A percentile compares a stretch with the other conserved stretches of the same genome.
phyloP scores from a whole-genome alignment of 2,888 invertebrate species.

The Ectropis crepuscularia region DNA sequence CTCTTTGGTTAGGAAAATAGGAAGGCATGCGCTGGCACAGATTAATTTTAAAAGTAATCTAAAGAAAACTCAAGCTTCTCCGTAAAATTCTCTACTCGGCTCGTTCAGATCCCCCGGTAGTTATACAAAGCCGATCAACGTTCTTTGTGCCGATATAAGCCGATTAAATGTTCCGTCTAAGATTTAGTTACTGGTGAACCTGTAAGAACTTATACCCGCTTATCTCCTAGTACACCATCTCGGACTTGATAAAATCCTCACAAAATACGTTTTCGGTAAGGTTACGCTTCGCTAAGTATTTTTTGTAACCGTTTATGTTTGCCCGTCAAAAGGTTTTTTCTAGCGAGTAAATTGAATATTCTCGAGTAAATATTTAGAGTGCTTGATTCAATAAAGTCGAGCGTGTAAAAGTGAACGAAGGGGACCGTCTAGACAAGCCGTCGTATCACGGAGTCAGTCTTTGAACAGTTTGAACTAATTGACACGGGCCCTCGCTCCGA shows the following conservation, averaged over 20 bases:
- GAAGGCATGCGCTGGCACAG: no score
- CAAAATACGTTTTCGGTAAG: constrained; percentile 27
- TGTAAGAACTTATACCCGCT: constrained; percentile 42
- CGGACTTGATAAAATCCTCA: constrained; percentile 28
- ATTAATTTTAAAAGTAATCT: not conserved
- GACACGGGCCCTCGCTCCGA: constrained; percentile 56
- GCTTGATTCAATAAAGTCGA: constrained; percentile 42
- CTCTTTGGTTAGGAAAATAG: no score
- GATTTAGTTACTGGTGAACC: constrained; percentile 54
- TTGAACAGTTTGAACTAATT: constrained; percentile 60
- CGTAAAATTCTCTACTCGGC: constrained; percentile 32
- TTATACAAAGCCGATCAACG: constrained; percentile 59
- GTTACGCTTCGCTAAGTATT: constrained; percentile 20
- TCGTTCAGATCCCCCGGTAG: constrained; percentile 47
- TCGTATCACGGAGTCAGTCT: constrained; percentile 49
- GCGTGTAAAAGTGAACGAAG: constrained; percentile 32
- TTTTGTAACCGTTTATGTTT: constrained; percentile 17
- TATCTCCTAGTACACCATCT: constrained; percentile 39
- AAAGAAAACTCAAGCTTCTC: constrained; percentile 14
- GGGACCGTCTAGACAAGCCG: constrained; percentile 49
- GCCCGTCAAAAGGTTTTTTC: constrained; percentile 14
- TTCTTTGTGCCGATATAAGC: constrained; percentile 62
- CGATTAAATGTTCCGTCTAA: constrained; percentile 60
- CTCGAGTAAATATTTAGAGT: constrained; percentile 29
- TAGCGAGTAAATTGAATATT: constrained; percentile 24